Evolutionary conservation across 1,140 invertebrate genomes (phyloP), one percentile per base, ranked within the genome.

Genomic region (Euwallacea similis): DNA sequence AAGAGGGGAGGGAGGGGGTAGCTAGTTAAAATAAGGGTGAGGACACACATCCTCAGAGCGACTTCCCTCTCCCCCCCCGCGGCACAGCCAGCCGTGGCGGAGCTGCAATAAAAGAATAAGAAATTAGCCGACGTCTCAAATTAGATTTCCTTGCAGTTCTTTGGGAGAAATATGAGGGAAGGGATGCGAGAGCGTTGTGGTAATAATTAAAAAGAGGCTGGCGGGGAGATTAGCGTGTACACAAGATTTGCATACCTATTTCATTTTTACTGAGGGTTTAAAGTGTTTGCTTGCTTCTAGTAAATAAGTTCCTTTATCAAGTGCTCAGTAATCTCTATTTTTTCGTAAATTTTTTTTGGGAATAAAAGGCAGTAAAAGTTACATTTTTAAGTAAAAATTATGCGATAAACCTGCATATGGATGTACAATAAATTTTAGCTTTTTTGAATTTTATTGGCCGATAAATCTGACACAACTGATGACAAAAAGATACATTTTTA

Each of bases 101-200:
- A 54, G 71, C 64, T 72, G 71, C 71, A 72, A 72, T 72, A 72
- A 72, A 72, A 73, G 72, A 73, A 73, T 73, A 69, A 73, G 72
- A 73, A 73, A 73, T 73, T 73, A 73, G 72, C 66, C 66, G 67
- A 69, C 66, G 67, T 73, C 72, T 73, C 62, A 73, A 73, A 69
- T 73, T 73, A 69, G 72, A 69, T 73, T 73, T 73, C 67, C 72
- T 69, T 73, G 66, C 72, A 72, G 66, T 72, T 72, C 44, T 46
- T 60, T 66, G 46, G 71, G 65, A 72, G 64, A 68, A 68, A 72
- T 72, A 72, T 72, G 71, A 71, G 55, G 54, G 65, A 66, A 67
- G 70, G 70, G 69, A 55, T 67, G 71, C 69, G 50, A 64, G 55
- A 66, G 70, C 70, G 70, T 68, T 67, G 71, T 68, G 71, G 71